Evolutionary conservation across 2,888 invertebrate genomes (phyloP), one percentile per base, ranked within the genome.

Genomic region (Therioaphis trifolii): DNA sequence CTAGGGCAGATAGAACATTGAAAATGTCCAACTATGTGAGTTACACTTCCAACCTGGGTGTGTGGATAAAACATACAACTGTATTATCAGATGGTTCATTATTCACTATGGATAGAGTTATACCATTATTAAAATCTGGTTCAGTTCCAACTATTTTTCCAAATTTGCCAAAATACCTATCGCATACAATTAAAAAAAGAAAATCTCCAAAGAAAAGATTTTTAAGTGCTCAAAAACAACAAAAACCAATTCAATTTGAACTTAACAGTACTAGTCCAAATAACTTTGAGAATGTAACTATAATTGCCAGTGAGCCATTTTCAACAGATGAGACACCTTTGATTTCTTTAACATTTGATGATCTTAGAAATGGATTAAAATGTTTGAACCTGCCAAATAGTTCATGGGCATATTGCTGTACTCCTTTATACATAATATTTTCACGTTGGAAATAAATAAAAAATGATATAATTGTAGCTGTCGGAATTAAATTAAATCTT

Each of bases 401-500:
- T 63, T 63, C 29, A 63, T 29, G 63, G 63, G 27, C 63, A 7
- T 29, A 29, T 63, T 63, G 29, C 63, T 63, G 63, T 63, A 63
- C 63, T 63, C 5, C 4, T 63, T 63, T 0, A 63, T 2, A 29
- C 2, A 9, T 29, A 63, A 29, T 63, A 63, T 63, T 63, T 63
- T 29, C 63, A 18, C 29, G 29, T 29, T 63, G 63, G 63, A 63
- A 9, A 18, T 5, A 63, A 63, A 18, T 63, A 63, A 63, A n/a
- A n/a, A n/a, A n/a, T n/a, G n/a, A n/a, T n/a, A n/a, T n/a, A n/a
- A n/a, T n/a, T n/a, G n/a, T n/a, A 63, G 29, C 29, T 29, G 9
- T 63, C 29, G 63, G 63, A 63, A 63, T 29, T 29, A 63, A 27
- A 63, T 63, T 63, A 63, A 63, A 63, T 63, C 63, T 63, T 29